A percentile compares a stretch with the other conserved stretches of the same genome.
These are phyloP conservation scores for Clepsis dumicolana DNA, from an alignment of 2,888 invertebrate genomes.

Conservation along the genomic window DNA sequence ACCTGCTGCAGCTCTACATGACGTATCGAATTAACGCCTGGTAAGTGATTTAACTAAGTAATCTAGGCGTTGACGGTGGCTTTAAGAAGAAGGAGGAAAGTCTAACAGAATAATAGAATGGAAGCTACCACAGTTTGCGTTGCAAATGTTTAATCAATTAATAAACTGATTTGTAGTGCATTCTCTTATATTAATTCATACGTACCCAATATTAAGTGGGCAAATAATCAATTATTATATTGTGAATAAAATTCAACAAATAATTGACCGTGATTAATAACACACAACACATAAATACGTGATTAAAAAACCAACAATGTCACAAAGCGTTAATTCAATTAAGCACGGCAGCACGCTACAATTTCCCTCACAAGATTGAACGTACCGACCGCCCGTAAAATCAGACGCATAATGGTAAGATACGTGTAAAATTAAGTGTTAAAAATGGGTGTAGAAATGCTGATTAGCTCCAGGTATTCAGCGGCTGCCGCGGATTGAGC, in stretches of 20 bases:
- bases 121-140: background rate
- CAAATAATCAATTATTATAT: no score
- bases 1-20: no score
- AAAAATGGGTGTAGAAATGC: conserved; percentile 85
- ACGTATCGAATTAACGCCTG: no score
- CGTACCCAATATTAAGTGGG: no score
- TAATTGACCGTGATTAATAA: conserved; percentile 24
- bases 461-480: conserved; percentile 86
- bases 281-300: conserved; percentile 14
- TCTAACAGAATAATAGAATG: background rate
- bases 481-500: conserved; percentile 72
- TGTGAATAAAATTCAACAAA: background rate
- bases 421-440: conserved; percentile 86
- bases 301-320: conserved; percentile 32
- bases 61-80: no score
- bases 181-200: no score
- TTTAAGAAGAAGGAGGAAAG: no score
- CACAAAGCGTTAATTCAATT: conserved; percentile 40
- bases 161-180: background rate
- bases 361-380: conserved; percentile 42
- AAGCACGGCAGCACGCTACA: conserved; percentile 32
- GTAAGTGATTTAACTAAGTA: no score
- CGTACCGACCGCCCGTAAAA: conserved; percentile 70
- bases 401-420: conserved; percentile 78
- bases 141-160: background rate